phyloP scores from a whole-genome alignment of 1,140 invertebrate genomes.

The Coptotermes formosanus region DNA sequence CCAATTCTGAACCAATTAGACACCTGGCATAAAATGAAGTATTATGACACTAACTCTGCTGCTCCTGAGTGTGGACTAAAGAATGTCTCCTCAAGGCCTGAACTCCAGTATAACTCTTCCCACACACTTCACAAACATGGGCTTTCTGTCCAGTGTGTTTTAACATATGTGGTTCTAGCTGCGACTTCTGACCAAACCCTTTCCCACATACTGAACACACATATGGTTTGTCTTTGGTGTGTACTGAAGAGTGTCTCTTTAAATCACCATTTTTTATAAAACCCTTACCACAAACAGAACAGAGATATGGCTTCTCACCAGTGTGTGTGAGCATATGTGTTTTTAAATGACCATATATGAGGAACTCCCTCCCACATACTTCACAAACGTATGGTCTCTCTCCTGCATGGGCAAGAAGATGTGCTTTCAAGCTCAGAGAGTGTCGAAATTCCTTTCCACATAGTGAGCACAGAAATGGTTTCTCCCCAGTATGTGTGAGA shows the following conservation, averaged over 20 bases:
- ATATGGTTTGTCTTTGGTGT: slow-evolving; percentile 42
- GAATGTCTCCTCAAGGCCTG: slow-evolving; percentile 1
- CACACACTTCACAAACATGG: slow-evolving; percentile 67
- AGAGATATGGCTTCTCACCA: slow-evolving; percentile 75
- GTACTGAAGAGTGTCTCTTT: slow-evolving; percentile 47
- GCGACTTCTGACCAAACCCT: slow-evolving; percentile 75
- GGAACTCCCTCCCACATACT: slow-evolving; percentile 31
- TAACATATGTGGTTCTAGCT: slow-evolving; percentile 70
- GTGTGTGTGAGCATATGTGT: slow-evolving; percentile 48
- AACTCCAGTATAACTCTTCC: slow-evolving; percentile 52
- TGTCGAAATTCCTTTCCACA: slow-evolving; percentile 26
- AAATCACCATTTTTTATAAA: slow-evolving; percentile 35
- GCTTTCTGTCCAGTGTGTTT: slow-evolving; percentile 76
- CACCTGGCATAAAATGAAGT: no score
- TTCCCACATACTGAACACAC: slow-evolving; percentile 54
- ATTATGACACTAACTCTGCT: background rate
- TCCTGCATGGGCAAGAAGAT: slow-evolving; percentile 32
- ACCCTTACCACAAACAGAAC: slow-evolving; percentile 68
- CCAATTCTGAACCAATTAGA: no score
- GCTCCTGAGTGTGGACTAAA: background rate
- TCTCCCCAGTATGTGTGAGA: slow-evolving; percentile 29
- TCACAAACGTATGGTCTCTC: slow-evolving; percentile 33
- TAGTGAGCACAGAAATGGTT: slow-evolving; percentile 23
- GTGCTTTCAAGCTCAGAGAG: background rate
- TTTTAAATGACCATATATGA: slow-evolving; percentile 31